Evolutionary conservation across 2,888 invertebrate species (phyloP).

Genomic region (Celastrina argiolus): DNA sequence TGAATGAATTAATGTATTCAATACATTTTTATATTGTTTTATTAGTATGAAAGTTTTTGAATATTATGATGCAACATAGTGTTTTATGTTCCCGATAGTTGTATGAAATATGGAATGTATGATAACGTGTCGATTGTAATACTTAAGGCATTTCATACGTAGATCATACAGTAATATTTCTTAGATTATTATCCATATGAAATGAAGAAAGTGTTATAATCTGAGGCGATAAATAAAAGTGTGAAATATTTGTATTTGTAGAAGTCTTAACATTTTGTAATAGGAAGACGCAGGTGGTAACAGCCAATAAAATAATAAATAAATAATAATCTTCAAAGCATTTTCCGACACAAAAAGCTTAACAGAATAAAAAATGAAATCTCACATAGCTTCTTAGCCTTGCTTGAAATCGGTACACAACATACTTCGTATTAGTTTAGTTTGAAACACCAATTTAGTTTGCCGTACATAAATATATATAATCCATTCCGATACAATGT

Average conservation of each 20-base stretch:
- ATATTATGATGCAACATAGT: constrained; percentile 52
- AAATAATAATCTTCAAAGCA: too few relatives aligned
- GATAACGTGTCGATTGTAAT: constrained; percentile 12
- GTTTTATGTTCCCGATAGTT: constrained; percentile 39
- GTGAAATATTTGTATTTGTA: constrained; percentile 2
- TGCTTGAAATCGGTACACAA: too few relatives aligned
- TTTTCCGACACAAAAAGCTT: too few relatives aligned
- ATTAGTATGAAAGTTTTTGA: constrained; percentile 63
- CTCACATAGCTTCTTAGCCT: too few relatives aligned
- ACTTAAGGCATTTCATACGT: constrained; percentile 15
- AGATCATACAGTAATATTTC: constrained; percentile 11
- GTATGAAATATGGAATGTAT: constrained; percentile 17
- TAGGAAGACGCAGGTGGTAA: not conserved
- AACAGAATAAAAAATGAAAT: too few relatives aligned
- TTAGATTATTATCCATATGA: constrained; percentile 6
- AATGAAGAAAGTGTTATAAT: constrained; percentile 8
- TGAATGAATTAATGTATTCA: constrained; percentile 67
- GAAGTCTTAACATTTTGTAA: not conserved
- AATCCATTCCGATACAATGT: too few relatives aligned
- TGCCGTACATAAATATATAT: too few relatives aligned
- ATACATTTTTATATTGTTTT: constrained; percentile 73
- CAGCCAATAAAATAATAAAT: not conserved
- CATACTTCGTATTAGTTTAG: too few relatives aligned
- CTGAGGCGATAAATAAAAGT: constrained; percentile 7
- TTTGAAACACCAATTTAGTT: too few relatives aligned